A percentile compares a stretch with the other conserved stretches of the same genome.
Conservation (phyloP, 1,140 invertebrate genomes). For the Trypoxylus dichotomus region DNA sequence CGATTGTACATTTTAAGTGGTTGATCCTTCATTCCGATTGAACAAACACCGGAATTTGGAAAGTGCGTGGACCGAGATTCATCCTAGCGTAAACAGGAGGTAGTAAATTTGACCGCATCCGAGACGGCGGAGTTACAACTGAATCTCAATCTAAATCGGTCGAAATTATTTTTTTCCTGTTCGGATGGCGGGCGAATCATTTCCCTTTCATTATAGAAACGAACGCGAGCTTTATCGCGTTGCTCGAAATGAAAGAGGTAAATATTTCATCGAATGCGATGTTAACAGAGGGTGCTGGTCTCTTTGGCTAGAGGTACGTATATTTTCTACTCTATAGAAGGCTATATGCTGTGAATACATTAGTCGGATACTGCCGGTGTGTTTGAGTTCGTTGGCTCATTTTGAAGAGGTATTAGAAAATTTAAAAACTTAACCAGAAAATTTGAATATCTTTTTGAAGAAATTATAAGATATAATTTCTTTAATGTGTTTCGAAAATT, state of each 20-base stretch:
- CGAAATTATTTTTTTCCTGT: conserved; percentile 9
- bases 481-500: too few species aligned
- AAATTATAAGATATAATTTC: too few species aligned
- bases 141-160: not conserved
- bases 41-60: not conserved
- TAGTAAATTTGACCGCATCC: not conserved
- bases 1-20: conserved; percentile 19
- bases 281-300: not conserved
- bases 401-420: too few species aligned
- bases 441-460: too few species aligned
- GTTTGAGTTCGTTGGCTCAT: too few species aligned
- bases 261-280: not conserved
- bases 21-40: not conserved
- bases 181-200: too few species aligned
- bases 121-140: not conserved
- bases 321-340: not conserved
- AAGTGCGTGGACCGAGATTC: conserved; percentile 4
- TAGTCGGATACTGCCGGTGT: too few species aligned
- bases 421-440: too few species aligned
- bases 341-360: too few species aligned
- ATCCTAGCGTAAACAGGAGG: not conserved
- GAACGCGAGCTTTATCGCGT: not conserved
- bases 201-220: not conserved
- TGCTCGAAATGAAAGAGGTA: not conserved
- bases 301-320: not conserved